Conservation (phyloP, 1,140 invertebrate genomes). For the Lethocerus indicus region DNA sequence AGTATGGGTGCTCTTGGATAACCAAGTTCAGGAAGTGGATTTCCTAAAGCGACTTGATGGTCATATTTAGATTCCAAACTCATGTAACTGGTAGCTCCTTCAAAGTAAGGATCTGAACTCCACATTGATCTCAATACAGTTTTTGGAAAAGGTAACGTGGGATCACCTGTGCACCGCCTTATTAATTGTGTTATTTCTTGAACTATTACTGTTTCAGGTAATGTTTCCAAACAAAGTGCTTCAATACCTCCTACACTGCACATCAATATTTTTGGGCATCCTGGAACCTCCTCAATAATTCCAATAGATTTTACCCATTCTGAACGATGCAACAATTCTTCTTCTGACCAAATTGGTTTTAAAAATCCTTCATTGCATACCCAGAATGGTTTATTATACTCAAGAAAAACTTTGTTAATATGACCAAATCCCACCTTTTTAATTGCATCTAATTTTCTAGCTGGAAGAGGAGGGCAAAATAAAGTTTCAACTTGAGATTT, state of each 20-base stretch:
- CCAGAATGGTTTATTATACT: constrained; percentile 63
- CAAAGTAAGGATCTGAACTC: constrained; percentile 2
- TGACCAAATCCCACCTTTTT: constrained; percentile 41
- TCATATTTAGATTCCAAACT: constrained; percentile 39
- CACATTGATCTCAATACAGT: constrained; percentile 40
- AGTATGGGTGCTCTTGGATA: constrained; percentile 36
- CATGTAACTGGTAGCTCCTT: constrained; percentile 55
- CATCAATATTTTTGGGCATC: constrained; percentile 26
- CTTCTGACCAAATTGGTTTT: constrained; percentile 38
- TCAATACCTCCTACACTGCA: constrained; percentile 22
- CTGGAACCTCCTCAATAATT: constrained; percentile 42
- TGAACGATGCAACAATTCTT: constrained; percentile 33
- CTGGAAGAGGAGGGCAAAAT: constrained; percentile 57
- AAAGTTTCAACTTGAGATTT: constrained; percentile 54
- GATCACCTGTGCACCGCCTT: constrained; percentile 45
- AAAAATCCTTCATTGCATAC: constrained; percentile 28
- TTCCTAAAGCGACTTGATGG: constrained; percentile 30
- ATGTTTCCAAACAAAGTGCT: constrained; percentile 45
- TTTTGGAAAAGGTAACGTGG: constrained; percentile 43
- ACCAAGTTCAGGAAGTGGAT: constrained; percentile 40
- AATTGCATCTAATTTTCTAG: constrained; percentile 57
- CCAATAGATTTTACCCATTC: constrained; percentile 53
- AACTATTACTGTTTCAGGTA: constrained; percentile 32
- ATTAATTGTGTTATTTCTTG: constrained; percentile 35
- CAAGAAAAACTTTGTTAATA: constrained; percentile 67